These are phyloP conservation scores for Tapirus indicus DNA, from an alignment of 2,797 vertebrate genomes.

Conservation along the genomic window DNA sequence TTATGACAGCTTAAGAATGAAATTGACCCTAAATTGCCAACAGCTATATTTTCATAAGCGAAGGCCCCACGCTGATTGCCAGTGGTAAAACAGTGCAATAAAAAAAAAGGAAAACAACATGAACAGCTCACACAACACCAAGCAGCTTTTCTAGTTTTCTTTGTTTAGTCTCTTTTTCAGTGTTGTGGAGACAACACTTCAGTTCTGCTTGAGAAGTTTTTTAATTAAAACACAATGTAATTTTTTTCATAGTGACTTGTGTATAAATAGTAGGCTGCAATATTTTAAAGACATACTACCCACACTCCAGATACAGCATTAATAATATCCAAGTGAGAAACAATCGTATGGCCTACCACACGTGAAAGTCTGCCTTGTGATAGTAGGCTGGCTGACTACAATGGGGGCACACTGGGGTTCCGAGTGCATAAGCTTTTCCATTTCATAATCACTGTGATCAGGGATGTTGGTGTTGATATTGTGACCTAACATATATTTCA, in stretches of 20 bases:
- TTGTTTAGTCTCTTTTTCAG: conserved; percentile 62
- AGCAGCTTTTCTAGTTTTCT: conserved; percentile 41
- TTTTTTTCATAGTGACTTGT: conserved; percentile 57
- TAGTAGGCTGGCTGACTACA: neutral
- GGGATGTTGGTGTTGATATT: neutral
- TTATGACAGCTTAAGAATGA: conserved; percentile 81
- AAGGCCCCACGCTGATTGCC: conserved; percentile 76
- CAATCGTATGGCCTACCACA: neutral
- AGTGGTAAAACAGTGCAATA: conserved; percentile 68
- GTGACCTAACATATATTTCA: neutral
- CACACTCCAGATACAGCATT: conserved; percentile 21
- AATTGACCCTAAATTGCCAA: conserved; percentile 74
- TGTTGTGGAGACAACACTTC: conserved; percentile 73
- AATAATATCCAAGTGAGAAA: conserved; percentile 53
- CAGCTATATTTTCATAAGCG: conserved; percentile 79
- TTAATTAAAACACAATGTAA: conserved; percentile 74
- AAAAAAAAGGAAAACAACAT: conserved; percentile 47
- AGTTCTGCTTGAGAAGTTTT: conserved; percentile 72
- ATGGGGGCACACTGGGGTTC: neutral
- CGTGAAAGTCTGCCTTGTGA: neutral
- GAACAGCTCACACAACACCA: conserved; percentile 48
- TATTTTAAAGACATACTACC: conserved; percentile 58
- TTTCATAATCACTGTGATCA: neutral
- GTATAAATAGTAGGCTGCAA: conserved; percentile 49
- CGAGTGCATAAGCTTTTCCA: neutral